Evolutionary conservation across 2,113 vertebrate genomes (phyloP).

Genomic region (Lethenteron reissneri): DNA sequence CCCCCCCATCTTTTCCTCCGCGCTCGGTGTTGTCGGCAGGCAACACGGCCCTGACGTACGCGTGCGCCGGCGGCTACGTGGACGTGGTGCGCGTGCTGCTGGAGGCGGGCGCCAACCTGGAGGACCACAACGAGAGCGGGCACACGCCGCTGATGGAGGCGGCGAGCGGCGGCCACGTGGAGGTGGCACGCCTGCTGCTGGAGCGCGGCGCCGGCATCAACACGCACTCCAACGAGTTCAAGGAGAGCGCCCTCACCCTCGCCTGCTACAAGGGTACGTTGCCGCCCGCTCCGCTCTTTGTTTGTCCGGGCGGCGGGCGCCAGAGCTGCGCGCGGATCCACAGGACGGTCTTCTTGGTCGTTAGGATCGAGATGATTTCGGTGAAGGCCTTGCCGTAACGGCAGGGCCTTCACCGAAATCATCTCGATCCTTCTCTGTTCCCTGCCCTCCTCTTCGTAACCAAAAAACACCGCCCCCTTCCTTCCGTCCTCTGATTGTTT

Average conservation of each 20-base stretch:
- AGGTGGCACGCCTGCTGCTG: slow-evolving; percentile 79
- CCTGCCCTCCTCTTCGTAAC: no score
- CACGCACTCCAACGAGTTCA: slow-evolving; percentile 98
- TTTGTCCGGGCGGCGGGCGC: background rate
- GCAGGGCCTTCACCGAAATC: no score
- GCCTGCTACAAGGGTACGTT: slow-evolving; percentile 87
- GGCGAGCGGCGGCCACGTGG: slow-evolving; percentile 86
- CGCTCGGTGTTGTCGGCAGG: slow-evolving; percentile 23
- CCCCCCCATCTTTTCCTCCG: no score
- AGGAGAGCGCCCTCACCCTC: slow-evolving; percentile 95
- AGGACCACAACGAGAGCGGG: slow-evolving; percentile 97
- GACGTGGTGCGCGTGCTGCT: slow-evolving; percentile 92
- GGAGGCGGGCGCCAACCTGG: slow-evolving; percentile 92
- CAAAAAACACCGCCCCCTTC: no score
- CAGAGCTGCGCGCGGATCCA: no score
- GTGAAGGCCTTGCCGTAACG: no score
- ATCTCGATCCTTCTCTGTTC: no score
- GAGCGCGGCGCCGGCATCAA: slow-evolving; percentile 97
- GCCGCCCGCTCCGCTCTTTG: background rate
- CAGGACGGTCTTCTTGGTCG: no score
- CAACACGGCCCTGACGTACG: slow-evolving; percentile 87
- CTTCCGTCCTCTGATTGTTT: no score
- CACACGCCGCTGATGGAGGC: slow-evolving; percentile 98
- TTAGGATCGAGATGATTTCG: no score
- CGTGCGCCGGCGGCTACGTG: slow-evolving; percentile 89